Evolutionary conservation across 2,888 invertebrate species (phyloP).

Genomic region (Galeopsomyia nigrocyanea): DNA sequence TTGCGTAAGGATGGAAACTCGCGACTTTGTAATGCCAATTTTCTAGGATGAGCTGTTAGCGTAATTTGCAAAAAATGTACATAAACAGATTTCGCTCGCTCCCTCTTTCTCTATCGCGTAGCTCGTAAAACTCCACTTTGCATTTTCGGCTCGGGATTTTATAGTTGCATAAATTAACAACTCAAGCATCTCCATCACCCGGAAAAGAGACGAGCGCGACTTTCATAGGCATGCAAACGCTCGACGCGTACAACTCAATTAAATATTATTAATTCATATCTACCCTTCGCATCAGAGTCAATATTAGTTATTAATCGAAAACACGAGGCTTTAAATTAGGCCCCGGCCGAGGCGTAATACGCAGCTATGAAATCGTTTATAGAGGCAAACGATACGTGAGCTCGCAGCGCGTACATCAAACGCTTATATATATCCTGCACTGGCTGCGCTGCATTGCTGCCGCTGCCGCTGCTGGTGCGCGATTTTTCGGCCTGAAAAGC

Average conservation of each 20-base stretch:
- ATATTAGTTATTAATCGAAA: constrained; percentile 43
- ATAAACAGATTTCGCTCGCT: no score
- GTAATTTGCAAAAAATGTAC: no score
- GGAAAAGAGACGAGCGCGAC: no score
- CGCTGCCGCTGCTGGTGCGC: no score
- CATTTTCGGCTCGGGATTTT: neutral
- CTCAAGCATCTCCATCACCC: neutral
- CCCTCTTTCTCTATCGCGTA: no score
- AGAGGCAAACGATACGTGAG: neutral
- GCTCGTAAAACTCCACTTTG: no score
- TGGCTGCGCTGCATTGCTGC: no score
- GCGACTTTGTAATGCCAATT: neutral
- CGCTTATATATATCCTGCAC: neutral
- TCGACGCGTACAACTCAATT: constrained; percentile 20
- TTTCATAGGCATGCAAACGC: neutral
- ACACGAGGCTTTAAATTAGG: constrained; percentile 43
- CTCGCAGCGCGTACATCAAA: constrained; percentile 12
- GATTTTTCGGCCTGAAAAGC: constrained; percentile 43
- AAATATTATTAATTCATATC: constrained; percentile 43
- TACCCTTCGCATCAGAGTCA: constrained; percentile 33
- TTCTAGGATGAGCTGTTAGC: no score
- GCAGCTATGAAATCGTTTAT: neutral
- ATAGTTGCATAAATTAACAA: neutral
- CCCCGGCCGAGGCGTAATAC: constrained; percentile 16
- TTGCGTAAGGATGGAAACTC: constrained; percentile 36